These are phyloP conservation scores for Otocyon megalotis DNA, from an alignment of 2,113 vertebrate species.

Conservation along the genomic window DNA sequence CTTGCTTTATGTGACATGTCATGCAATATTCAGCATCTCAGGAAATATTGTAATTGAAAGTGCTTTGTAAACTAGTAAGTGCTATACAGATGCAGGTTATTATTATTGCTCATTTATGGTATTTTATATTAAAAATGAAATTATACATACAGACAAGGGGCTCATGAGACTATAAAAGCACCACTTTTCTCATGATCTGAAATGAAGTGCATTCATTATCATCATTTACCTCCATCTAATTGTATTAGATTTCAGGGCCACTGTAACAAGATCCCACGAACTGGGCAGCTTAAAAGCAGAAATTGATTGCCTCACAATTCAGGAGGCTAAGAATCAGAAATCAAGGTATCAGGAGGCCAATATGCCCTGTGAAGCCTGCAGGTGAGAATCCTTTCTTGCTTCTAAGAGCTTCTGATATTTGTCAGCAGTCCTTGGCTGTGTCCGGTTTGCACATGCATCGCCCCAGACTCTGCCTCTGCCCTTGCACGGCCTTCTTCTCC, in stretches of 20 bases:
- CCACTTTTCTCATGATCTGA: not conserved
- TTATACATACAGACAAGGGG: not conserved
- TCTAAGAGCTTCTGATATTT: not conserved
- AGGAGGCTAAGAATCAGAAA: not conserved
- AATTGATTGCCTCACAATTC: not conserved
- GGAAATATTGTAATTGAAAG: not conserved
- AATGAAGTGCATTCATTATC: not conserved
- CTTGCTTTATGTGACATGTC: not conserved
- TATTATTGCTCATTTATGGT: not conserved
- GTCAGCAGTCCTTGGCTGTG: accelerated
- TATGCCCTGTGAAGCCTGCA: not conserved
- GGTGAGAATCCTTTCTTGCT: not conserved
- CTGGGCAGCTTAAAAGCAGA: not conserved
- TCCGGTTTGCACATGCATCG: not conserved
- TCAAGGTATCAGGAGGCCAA: not conserved
- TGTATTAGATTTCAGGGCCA: not conserved
- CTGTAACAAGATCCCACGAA: not conserved
- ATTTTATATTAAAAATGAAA: not conserved
- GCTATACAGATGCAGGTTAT: not conserved
- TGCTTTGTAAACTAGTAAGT: not conserved
- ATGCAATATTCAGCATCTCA: not conserved
- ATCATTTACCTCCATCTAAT: not conserved
- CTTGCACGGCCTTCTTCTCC: not conserved
- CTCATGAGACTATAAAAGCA: not conserved
- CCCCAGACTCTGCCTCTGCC: too few relatives aligned